Evolutionary conservation across 2,797 vertebrate genomes (phyloP).

Genomic region (Lepus townsendii): DNA sequence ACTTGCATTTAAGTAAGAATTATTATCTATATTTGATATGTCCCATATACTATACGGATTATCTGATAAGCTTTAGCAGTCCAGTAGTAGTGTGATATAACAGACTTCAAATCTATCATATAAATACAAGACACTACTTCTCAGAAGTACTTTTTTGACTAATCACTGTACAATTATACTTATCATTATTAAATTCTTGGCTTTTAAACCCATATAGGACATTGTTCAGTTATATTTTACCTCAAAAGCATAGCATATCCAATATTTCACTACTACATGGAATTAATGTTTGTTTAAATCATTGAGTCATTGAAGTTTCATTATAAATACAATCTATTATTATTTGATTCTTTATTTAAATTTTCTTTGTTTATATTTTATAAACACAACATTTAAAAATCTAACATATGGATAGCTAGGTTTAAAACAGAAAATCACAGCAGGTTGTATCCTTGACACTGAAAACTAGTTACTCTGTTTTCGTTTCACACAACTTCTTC

Average conservation of each 20-base stretch:
- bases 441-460: neutral
- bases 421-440: slow-evolving; percentile 43
- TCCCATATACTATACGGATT: neutral
- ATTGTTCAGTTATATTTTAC: slow-evolving; percentile 17
- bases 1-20: neutral
- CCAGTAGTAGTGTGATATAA: neutral
- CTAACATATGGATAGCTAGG: neutral
- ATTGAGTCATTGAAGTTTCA: neutral
- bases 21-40: neutral
- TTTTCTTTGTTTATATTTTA: slow-evolving; percentile 16
- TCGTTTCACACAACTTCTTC: neutral
- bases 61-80: neutral
- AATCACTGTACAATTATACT: neutral
- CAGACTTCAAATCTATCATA: neutral
- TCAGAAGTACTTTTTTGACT: slow-evolving; percentile 6
- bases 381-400: neutral
- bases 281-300: slow-evolving; percentile 43
- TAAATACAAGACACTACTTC: neutral
- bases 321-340: neutral
- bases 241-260: neutral
- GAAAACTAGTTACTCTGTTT: neutral
- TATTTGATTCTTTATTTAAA: slow-evolving; percentile 18
- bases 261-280: neutral
- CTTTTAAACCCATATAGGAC: slow-evolving; percentile 17
- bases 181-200: slow-evolving; percentile 13